Percentiles rank a stretch among this genome's conserved stretches.
Evolutionary conservation across 2,113 vertebrate genomes (phyloP).

Genomic region (Larimichthys crocea): DNA sequence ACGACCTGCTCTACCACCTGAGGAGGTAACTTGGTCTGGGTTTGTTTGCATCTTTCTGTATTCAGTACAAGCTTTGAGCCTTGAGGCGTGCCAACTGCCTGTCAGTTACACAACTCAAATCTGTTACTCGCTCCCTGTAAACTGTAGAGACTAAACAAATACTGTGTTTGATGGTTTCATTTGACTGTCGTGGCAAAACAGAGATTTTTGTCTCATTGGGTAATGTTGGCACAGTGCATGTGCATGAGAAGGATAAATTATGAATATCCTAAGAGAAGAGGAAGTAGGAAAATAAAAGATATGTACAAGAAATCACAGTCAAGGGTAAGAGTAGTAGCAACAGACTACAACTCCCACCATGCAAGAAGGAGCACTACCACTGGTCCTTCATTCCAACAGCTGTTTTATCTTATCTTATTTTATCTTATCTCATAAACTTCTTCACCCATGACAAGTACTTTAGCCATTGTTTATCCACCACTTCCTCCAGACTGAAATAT

Average conservation of each 20-base stretch:
- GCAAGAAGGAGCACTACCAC: no score
- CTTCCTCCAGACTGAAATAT: background rate
- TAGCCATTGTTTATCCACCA: background rate
- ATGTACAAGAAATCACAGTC: no score
- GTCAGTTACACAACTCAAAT: conserved; percentile 11
- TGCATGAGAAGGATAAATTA: background rate
- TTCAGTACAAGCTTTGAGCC: conserved; percentile 4
- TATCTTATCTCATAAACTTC: no score
- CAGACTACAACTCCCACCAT: no score
- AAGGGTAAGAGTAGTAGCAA: no score
- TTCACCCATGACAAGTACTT: no score
- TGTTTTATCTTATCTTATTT: no score
- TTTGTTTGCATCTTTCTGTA: conserved; percentile 16
- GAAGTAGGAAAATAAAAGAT: no score
- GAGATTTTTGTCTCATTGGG: background rate
- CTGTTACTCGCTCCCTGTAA: conserved; percentile 1
- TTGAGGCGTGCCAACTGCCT: conserved; percentile 6
- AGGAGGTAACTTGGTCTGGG: conserved; percentile 1
- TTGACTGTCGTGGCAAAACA: background rate
- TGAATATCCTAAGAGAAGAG: no score
- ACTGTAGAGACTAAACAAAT: background rate
- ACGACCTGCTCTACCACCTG: no score
- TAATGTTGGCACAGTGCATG: background rate
- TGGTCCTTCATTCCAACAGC: no score
- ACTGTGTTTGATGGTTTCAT: background rate